Percentiles rank a stretch among this genome's conserved stretches.
These are phyloP conservation scores for Drosophila biarmipes DNA, from an alignment of 1,140 invertebrate species.

Conservation along the genomic window DNA sequence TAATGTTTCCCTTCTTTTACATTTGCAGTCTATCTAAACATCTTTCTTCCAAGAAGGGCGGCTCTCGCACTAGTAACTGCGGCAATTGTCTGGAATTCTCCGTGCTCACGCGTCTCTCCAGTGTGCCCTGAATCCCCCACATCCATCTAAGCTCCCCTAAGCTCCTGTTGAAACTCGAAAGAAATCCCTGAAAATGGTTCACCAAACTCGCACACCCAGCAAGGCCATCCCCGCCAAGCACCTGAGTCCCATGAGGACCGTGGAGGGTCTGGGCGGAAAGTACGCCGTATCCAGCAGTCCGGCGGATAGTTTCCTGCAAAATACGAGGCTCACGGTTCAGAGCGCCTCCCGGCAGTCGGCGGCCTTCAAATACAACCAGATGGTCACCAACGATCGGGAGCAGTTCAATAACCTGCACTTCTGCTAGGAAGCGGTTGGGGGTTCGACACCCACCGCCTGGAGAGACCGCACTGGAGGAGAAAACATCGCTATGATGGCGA, in stretches of 20 bases:
- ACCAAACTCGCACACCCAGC: constrained; percentile 69
- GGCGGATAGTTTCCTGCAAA: constrained; percentile 55
- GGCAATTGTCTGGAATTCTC: constrained; percentile 79
- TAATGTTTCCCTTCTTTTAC: neutral
- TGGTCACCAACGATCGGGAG: constrained; percentile 76
- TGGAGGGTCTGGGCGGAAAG: constrained; percentile 56
- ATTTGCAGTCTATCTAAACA: constrained; percentile 78
- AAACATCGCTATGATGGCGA: constrained; percentile 11
- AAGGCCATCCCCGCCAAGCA: constrained; percentile 78
- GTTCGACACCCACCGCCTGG: neutral
- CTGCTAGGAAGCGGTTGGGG: constrained; percentile 47
- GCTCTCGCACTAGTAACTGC: constrained; percentile 81
- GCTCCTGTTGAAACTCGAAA: constrained; percentile 22
- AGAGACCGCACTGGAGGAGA: constrained; percentile 3
- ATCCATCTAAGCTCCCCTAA: constrained; percentile 3
- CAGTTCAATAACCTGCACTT: constrained; percentile 80
- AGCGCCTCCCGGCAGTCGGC: constrained; percentile 20
- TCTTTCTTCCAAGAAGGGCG: constrained; percentile 80
- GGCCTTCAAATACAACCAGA: constrained; percentile 75
- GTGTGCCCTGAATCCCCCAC: constrained; percentile 69
- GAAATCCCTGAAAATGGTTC: constrained; percentile 64
- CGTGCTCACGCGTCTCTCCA: constrained; percentile 75
- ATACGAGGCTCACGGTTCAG: constrained; percentile 45
- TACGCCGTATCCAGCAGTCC: constrained; percentile 68
- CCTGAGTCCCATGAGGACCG: constrained; percentile 73